These are phyloP conservation scores for Diarsia brunnea DNA, from an alignment of 2,888 invertebrate genomes.

Conservation along the genomic window DNA sequence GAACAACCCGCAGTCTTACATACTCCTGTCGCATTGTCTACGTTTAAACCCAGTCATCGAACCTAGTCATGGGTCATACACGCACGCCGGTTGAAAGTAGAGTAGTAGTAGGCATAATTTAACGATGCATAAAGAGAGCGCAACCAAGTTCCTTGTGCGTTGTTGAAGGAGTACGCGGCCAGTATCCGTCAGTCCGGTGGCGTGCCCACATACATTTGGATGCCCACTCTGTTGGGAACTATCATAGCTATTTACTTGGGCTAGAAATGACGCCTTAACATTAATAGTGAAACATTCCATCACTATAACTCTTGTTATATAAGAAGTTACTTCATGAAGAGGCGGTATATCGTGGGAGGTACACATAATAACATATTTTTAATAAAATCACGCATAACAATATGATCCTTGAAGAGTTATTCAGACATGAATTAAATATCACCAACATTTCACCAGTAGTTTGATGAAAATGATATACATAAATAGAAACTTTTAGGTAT, in stretches of 20 bases:
- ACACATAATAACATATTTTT: neutral
- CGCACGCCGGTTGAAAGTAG: too few relatives aligned
- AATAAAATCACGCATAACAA: neutral
- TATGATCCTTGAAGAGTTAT: neutral
- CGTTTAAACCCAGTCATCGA: too few relatives aligned
- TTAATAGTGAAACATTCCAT: neutral
- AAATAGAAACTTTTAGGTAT: neutral
- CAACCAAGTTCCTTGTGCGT: slow-evolving; percentile 79
- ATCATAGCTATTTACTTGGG: slow-evolving; percentile 78
- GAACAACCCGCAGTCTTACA: too few relatives aligned
- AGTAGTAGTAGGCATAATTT: slow-evolving; percentile 87
- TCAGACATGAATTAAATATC: neutral
- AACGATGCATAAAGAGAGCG: slow-evolving; percentile 75
- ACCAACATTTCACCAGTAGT: neutral
- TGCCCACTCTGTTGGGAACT: slow-evolving; percentile 78
- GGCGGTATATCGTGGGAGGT: neutral
- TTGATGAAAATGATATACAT: neutral
- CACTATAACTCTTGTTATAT: neutral
- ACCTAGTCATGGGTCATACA: too few relatives aligned
- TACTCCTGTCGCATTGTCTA: neutral
- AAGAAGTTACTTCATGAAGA: neutral
- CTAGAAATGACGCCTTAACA: slow-evolving; percentile 48
- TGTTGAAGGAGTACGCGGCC: slow-evolving; percentile 82
- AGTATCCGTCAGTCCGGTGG: slow-evolving; percentile 82
- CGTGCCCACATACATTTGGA: slow-evolving; percentile 84